These are phyloP conservation scores for Zaprionus davidi DNA, from an alignment of 1,140 invertebrate species.

Conservation along the genomic window DNA sequence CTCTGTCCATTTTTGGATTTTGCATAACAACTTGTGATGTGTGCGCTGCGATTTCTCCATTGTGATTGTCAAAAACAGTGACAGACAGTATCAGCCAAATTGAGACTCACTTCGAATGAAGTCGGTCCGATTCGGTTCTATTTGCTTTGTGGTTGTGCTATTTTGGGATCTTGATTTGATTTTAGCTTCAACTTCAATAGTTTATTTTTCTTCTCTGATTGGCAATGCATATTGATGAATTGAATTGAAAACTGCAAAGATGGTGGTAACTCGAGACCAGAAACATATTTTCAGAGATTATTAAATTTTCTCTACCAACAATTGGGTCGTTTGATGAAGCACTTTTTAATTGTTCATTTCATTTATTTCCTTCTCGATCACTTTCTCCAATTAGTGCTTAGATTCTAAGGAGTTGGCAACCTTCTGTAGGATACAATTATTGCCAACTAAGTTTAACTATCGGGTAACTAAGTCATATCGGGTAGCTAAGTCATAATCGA, in stretches of 20 bases:
- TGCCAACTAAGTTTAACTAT: not conserved
- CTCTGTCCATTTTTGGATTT: constrained; percentile 16
- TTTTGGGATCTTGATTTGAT: constrained; percentile 15
- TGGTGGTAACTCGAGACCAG: not conserved
- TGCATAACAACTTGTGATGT: constrained; percentile 22
- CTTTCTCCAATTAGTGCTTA: not conserved
- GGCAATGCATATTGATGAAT: constrained; percentile 27
- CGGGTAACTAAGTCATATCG: not conserved
- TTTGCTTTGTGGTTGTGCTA: constrained; percentile 10
- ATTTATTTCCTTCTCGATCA: not conserved
- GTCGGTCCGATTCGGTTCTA: not conserved
- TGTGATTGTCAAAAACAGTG: constrained; percentile 39
- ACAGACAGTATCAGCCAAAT: constrained; percentile 27
- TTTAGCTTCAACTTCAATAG: constrained; percentile 10
- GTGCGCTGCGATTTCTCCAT: constrained; percentile 18
- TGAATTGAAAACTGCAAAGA: constrained; percentile 1
- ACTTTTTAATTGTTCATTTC: not conserved
- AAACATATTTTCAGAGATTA: not conserved
- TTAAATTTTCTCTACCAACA: not conserved
- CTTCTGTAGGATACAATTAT: not conserved
- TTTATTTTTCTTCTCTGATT: not conserved
- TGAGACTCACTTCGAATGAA: constrained; percentile 9
- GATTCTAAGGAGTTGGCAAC: not conserved
- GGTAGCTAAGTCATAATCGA: not conserved
- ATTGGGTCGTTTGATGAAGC: too few relatives aligned